phyloP scores from a whole-genome alignment of 2,888 invertebrate species.

The Cenopis cana region DNA sequence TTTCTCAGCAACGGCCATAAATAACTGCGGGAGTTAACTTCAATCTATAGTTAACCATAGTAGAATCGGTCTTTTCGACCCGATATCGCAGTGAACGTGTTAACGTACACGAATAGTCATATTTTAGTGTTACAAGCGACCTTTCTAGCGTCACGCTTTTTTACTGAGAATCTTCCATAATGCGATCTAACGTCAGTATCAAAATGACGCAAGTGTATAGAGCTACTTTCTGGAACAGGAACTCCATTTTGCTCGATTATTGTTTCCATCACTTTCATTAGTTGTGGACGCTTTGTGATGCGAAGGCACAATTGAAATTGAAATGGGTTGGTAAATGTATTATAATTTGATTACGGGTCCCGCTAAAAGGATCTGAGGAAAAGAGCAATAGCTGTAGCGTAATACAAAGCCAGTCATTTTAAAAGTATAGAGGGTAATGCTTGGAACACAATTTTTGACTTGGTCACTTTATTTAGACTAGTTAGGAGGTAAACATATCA shows the following conservation, averaged over 20 bases:
- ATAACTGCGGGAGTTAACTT: neutral
- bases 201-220: neutral
- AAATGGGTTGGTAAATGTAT: conserved; percentile 17
- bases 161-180: conserved; percentile 9
- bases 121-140: conserved; percentile 20
- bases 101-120: neutral
- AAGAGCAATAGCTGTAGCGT: too few species aligned
- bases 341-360: conserved; percentile 14
- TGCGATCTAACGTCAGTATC: neutral
- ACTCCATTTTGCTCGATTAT: neutral
- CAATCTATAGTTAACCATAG: too few species aligned
- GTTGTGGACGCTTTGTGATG: conserved; percentile 5
- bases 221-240: neutral
- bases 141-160: conserved; percentile 3
- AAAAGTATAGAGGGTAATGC: too few species aligned
- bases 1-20: neutral
- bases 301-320: conserved; percentile 6
- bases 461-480: too few species aligned
- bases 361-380: neutral
- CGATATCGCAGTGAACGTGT: too few species aligned
- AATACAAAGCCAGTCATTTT: too few species aligned
- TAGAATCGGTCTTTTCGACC: too few species aligned
- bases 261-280: conserved; percentile 4
- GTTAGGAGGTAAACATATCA: too few species aligned
- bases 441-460: too few species aligned